Evolutionary conservation across 2,888 invertebrate species (phyloP).

Genomic region (Priapulus caudatus): DNA sequence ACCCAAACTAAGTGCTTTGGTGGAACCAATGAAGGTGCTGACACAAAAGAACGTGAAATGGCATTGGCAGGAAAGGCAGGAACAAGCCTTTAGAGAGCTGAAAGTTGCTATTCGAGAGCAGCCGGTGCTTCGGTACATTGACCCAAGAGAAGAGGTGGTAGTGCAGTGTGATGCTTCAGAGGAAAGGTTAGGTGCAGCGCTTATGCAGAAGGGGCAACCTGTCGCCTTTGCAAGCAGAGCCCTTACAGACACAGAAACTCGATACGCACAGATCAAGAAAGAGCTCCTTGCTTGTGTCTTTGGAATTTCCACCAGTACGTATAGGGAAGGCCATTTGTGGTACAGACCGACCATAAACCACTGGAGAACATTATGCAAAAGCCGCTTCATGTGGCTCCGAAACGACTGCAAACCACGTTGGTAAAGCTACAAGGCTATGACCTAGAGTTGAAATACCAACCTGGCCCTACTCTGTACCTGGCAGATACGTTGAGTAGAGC

Average conservation of each 20-base stretch:
- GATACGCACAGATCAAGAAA: conserved; percentile 1
- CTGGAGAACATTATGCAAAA: not conserved
- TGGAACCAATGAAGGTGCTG: not conserved
- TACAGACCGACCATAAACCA: not conserved
- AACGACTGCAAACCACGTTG: not conserved
- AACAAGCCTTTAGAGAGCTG: not conserved
- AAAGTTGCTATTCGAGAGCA: not conserved
- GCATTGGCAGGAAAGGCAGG: conserved; percentile 7
- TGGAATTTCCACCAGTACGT: not conserved
- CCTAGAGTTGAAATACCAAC: not conserved
- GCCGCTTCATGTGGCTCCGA: not conserved
- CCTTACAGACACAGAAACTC: not conserved
- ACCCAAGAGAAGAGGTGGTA: not conserved
- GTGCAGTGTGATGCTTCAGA: not conserved
- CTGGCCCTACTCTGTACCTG: not conserved
- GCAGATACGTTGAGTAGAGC: conserved; percentile 1
- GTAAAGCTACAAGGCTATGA: not conserved
- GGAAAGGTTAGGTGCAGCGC: not conserved
- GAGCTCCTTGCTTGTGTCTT: not conserved
- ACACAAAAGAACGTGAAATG: conserved; percentile 4
- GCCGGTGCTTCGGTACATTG: not conserved
- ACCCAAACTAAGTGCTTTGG: not conserved
- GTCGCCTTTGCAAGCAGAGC: not conserved
- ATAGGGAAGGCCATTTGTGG: not conserved
- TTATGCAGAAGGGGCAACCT: not conserved